phyloP scores from a whole-genome alignment of 2,888 invertebrate species.

The Meta bourneti region DNA sequence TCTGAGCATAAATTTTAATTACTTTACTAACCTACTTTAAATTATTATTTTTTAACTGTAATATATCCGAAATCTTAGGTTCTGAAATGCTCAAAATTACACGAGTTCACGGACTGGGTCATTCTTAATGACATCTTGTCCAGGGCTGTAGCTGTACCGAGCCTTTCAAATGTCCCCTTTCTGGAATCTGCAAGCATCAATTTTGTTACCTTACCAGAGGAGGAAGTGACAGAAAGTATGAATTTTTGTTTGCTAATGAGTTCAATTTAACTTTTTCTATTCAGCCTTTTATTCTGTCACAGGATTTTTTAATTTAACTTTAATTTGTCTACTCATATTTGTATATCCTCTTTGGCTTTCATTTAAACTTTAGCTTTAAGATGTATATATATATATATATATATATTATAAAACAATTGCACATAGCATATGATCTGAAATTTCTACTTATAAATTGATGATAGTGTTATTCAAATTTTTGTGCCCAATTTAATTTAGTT shows the following conservation, averaged over 20 bases:
- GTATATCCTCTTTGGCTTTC: too few species aligned
- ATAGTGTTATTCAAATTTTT: too few species aligned
- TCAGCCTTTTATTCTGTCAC: background rate
- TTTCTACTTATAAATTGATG: too few species aligned
- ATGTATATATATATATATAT: too few species aligned
- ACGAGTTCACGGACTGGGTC: slow-evolving; percentile 56
- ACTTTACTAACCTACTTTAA: background rate
- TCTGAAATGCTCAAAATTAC: slow-evolving; percentile 30
- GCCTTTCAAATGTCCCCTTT: background rate
- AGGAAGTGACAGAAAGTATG: slow-evolving; percentile 44
- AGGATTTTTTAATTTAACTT: background rate
- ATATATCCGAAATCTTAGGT: background rate
- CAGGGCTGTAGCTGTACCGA: slow-evolving; percentile 37
- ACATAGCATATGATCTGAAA: too few species aligned
- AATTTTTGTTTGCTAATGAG: background rate
- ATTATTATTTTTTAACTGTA: too few species aligned
- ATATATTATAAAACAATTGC: too few species aligned
- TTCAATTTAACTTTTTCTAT: background rate
- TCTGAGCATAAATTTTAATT: background rate
- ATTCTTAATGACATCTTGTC: slow-evolving; percentile 50
- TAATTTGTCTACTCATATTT: background rate
- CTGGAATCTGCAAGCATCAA: slow-evolving; percentile 36
- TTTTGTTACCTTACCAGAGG: slow-evolving; percentile 29
- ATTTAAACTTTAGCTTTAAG: too few species aligned
- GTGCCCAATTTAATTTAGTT: too few species aligned